Evolutionary conservation across 2,113 vertebrate genomes (phyloP).

Genomic region (Girardinichthys multiradiatus): DNA sequence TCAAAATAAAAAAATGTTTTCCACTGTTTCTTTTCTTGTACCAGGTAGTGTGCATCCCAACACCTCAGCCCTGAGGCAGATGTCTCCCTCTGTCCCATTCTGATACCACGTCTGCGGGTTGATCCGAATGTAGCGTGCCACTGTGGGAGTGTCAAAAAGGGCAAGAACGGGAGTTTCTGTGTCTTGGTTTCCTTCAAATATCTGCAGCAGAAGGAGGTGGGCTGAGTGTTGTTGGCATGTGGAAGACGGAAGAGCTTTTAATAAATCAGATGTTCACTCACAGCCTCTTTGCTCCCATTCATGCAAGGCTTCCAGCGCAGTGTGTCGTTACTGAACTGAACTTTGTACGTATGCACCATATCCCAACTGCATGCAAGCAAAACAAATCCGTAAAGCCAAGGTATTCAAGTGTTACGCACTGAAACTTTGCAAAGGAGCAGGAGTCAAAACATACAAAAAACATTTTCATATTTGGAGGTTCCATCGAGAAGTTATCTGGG

Average conservation of each 20-base stretch:
- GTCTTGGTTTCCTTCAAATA: constrained; percentile 89
- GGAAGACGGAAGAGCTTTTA: no score
- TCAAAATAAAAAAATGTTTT: background rate
- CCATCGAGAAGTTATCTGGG: background rate
- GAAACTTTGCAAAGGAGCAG: no score
- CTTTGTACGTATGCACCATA: constrained; percentile 88
- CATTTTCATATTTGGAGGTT: no score
- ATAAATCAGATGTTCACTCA: constrained; percentile 56
- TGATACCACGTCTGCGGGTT: constrained; percentile 91
- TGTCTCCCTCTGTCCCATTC: constrained; percentile 82
- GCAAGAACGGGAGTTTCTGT: constrained; percentile 88
- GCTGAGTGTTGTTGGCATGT: background rate
- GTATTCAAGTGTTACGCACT: no score
- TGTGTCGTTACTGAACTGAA: constrained; percentile 92
- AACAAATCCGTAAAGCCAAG: background rate
- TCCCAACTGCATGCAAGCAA: constrained; percentile 77
- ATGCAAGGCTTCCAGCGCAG: constrained; percentile 81
- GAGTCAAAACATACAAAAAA: no score
- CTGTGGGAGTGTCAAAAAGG: constrained; percentile 81
- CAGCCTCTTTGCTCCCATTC: constrained; percentile 83
- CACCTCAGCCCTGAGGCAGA: constrained; percentile 92
- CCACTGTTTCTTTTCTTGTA: constrained; percentile 1
- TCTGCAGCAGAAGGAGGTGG: constrained; percentile 66
- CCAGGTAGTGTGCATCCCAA: constrained; percentile 89
- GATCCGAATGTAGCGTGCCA: constrained; percentile 89